Percentiles rank a stretch among this genome's conserved stretches.
Evolutionary conservation across 1,140 invertebrate genomes (phyloP).

Genomic region (Drosophila pruinosa): DNA sequence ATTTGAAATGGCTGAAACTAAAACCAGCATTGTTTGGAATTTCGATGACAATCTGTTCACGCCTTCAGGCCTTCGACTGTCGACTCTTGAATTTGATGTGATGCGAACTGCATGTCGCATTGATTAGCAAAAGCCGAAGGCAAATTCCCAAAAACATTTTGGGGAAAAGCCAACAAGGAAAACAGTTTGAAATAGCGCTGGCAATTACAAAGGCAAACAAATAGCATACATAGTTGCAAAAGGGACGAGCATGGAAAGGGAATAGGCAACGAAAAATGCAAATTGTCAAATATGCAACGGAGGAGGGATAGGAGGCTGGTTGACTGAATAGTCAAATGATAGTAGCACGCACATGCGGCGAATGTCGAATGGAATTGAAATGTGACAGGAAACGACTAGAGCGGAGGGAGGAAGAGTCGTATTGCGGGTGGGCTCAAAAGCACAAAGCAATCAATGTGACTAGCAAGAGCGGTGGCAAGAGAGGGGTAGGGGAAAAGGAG

Average conservation of each 20-base stretch:
- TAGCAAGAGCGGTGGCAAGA: background rate
- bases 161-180: slow-evolving; percentile 18
- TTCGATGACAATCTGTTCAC: background rate
- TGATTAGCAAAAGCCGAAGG: slow-evolving; percentile 18
- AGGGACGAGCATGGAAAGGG: background rate
- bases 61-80: background rate
- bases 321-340: slow-evolving; percentile 1
- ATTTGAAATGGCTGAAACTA: too few relatives aligned
- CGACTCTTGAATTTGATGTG: background rate
- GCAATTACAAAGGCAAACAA: slow-evolving; percentile 48
- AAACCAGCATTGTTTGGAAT: background rate
- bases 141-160: slow-evolving; percentile 5
- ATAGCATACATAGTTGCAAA: slow-evolving; percentile 2
- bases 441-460: slow-evolving; percentile 43
- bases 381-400: background rate
- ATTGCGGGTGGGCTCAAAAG: slow-evolving; percentile 20
- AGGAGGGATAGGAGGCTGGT: slow-evolving; percentile 39
- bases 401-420: background rate
- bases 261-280: slow-evolving; percentile 53
- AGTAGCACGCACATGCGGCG: slow-evolving; percentile 30
- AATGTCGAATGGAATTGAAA: slow-evolving; percentile 36
- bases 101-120: slow-evolving; percentile 1
- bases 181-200: slow-evolving; percentile 31
- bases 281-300: slow-evolving; percentile 70
- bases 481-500: too few relatives aligned